phyloP scores from a whole-genome alignment of 2,113 vertebrate genomes.

The Ceyx margarethae region DNA sequence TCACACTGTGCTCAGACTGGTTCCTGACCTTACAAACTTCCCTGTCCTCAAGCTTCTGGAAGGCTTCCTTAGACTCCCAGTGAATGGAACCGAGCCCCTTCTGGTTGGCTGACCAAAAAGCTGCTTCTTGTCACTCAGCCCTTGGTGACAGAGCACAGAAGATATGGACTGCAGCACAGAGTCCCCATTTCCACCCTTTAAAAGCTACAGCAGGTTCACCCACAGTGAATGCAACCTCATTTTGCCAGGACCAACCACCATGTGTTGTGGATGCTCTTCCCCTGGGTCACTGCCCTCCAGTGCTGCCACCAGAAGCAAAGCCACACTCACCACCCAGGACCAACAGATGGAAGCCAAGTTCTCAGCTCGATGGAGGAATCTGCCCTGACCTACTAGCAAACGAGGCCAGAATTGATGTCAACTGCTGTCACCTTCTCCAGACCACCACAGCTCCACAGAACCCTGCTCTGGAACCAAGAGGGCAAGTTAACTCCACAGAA shows the following conservation, averaged over 20 bases:
- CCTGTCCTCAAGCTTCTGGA: neutral
- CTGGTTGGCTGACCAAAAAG: neutral
- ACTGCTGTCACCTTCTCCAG: neutral
- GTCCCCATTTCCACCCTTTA: neutral
- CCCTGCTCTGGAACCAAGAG: neutral
- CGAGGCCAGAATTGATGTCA: neutral
- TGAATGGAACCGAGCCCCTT: neutral
- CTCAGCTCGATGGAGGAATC: neutral
- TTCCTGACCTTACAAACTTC: neutral
- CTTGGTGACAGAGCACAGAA: neutral
- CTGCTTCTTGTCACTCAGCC: neutral
- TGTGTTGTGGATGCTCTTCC: neutral
- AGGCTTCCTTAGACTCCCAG: neutral
- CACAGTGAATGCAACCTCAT: neutral
- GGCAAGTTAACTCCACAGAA: neutral
- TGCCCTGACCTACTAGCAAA: neutral
- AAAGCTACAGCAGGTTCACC: neutral
- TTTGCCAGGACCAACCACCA: neutral
- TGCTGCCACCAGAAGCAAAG: neutral
- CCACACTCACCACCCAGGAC: neutral
- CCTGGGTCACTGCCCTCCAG: neutral
- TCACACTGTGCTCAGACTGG: rapidly evolving
- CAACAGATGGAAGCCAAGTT: neutral
- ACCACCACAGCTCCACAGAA: neutral
- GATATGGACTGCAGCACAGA: neutral